Conservation (phyloP, 2,113 vertebrate species). For the Trogon surrucura region DNA sequence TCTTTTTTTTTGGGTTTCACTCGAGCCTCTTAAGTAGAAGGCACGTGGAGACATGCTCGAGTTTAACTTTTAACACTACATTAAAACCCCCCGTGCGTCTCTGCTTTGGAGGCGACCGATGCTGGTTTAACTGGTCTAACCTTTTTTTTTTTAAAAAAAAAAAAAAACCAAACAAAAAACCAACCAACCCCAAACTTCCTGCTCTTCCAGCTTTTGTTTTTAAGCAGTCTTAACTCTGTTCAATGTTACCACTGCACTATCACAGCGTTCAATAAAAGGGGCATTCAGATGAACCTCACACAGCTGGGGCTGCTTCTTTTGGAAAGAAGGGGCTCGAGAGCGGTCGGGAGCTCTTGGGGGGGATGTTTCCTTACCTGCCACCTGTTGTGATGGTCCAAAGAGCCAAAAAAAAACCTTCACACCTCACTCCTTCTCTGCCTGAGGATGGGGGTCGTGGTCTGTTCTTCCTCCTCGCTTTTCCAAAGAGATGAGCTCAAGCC, state of each 20-base stretch:
- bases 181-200: background rate
- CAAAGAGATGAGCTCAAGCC: background rate
- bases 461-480: background rate
- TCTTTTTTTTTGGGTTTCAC: conserved; percentile 22
- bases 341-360: background rate
- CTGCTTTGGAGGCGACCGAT: background rate
- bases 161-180: no score
- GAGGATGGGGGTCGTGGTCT: background rate
- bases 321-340: background rate
- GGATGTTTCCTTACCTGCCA: background rate
- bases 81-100: background rate
- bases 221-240: conserved; percentile 68
- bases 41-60: background rate
- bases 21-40: conserved; percentile 51
- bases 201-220: conserved; percentile 70
- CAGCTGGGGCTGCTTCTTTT: conserved; percentile 49
- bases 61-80: conserved; percentile 58
- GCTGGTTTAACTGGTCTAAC: conserved; percentile 46
- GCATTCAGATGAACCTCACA: conserved; percentile 49
- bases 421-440: background rate
- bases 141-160: background rate
- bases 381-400: background rate
- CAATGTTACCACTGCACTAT: conserved; percentile 64
- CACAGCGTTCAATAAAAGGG: conserved; percentile 69
- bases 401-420: background rate